Percentiles rank a stretch among this genome's conserved stretches.
Conservation (phyloP, 2,113 vertebrate species). For the Archilochus colubris region DNA sequence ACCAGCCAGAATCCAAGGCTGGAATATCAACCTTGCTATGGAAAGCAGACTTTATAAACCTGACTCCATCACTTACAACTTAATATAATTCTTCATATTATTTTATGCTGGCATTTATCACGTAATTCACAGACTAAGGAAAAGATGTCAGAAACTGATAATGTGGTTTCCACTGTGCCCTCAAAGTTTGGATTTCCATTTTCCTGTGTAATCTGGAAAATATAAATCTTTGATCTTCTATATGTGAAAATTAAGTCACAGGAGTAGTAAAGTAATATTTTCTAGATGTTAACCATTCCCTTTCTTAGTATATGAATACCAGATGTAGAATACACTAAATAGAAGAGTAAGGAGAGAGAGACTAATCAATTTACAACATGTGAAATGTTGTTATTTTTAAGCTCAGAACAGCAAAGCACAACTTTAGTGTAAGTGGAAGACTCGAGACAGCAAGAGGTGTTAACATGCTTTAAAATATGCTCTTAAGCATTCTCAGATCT, state of each 20-base stretch:
- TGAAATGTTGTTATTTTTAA: constrained; percentile 24
- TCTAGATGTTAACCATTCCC: not conserved
- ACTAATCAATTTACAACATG: not conserved
- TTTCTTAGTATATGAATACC: not conserved
- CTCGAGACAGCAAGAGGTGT: not conserved
- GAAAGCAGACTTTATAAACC: not conserved
- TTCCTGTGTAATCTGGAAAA: not conserved
- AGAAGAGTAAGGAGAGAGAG: not conserved
- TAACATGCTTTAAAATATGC: not conserved
- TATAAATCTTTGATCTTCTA: not conserved
- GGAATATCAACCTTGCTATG: not conserved
- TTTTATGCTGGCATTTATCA: not conserved
- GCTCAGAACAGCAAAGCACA: not conserved
- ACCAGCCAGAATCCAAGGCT: not conserved
- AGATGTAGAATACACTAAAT: not conserved
- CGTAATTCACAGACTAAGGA: not conserved
- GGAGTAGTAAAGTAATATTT: not conserved
- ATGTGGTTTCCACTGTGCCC: not conserved
- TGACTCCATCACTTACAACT: not conserved
- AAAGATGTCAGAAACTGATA: not conserved
- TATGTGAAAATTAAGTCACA: not conserved
- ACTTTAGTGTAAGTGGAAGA: not conserved
- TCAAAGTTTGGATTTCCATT: not conserved
- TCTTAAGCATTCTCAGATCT: not conserved
- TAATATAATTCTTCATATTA: not conserved